Conservation (phyloP, 2,888 invertebrate species). For the Tillus elongatus region DNA sequence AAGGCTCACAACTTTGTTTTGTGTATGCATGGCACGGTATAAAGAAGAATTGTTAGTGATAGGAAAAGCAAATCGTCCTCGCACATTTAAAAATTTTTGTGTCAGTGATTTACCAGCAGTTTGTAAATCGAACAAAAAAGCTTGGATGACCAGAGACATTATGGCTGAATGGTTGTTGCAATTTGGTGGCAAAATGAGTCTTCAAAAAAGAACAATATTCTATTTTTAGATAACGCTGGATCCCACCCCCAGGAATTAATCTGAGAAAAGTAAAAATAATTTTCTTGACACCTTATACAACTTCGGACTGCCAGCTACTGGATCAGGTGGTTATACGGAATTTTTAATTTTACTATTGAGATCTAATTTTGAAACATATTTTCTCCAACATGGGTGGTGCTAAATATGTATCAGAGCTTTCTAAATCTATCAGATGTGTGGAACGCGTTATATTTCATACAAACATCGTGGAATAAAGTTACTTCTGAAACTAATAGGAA, state of each 20-base stretch:
- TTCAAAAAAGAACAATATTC: slow-evolving; percentile 9
- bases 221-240: no score
- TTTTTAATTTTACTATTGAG: slow-evolving; percentile 10
- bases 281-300: slow-evolving; percentile 12
- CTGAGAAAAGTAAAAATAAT: slow-evolving; percentile 11
- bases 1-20: no score
- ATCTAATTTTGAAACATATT: slow-evolving; percentile 7
- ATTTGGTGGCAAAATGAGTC: slow-evolving; percentile 9
- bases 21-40: slow-evolving; percentile 7
- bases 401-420: slow-evolving; percentile 5
- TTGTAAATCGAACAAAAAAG: no score
- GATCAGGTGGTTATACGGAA: slow-evolving; percentile 11
- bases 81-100: slow-evolving; percentile 12
- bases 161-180: no score
- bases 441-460: slow-evolving; percentile 8
- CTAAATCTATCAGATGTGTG: slow-evolving; percentile 7
- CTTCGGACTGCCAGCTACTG: slow-evolving; percentile 13
- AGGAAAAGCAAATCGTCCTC: slow-evolving; percentile 8
- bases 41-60: slow-evolving; percentile 12
- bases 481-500: no score
- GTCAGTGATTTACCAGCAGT: no score
- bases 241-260: not conserved
- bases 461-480: slow-evolving; percentile 8
- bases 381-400: slow-evolving; percentile 5
- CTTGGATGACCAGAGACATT: no score